Evolutionary conservation across 2,113 vertebrate species (phyloP).

Genomic region (Myiopsitta monachus): DNA sequence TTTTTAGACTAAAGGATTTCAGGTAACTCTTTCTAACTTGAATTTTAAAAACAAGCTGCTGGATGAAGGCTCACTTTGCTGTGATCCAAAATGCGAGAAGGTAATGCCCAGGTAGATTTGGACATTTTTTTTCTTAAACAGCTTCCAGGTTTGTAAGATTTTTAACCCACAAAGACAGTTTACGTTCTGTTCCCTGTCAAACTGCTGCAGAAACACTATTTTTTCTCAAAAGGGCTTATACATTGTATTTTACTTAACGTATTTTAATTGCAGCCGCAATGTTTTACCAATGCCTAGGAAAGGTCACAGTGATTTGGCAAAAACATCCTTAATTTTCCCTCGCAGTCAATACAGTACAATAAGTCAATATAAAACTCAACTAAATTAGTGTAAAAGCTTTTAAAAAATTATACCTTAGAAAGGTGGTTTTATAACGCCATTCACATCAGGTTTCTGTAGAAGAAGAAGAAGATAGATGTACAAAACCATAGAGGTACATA

Average conservation of each 20-base stretch:
- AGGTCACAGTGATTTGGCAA: not conserved
- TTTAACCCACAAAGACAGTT: not conserved
- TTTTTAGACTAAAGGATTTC: not conserved
- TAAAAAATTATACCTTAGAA: conserved; percentile 82
- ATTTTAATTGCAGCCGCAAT: not conserved
- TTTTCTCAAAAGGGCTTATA: not conserved
- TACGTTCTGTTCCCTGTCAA: not conserved
- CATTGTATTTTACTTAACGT: not conserved
- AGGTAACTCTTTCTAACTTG: not conserved
- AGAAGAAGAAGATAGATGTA: conserved; percentile 14
- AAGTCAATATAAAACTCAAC: not conserved
- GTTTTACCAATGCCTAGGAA: not conserved
- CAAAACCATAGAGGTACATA: not conserved
- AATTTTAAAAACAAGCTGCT: not conserved
- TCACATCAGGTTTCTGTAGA: conserved; percentile 82
- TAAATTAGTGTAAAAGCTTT: not conserved
- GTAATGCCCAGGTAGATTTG: not conserved
- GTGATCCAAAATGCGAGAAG: not conserved
- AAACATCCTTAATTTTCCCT: not conserved
- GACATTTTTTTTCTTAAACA: not conserved
- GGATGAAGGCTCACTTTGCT: not conserved
- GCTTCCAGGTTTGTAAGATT: not conserved
- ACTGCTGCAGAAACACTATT: not conserved
- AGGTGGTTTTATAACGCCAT: conserved; percentile 84
- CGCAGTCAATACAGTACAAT: not conserved